A percentile compares a stretch with the other conserved stretches of the same genome.
Evolutionary conservation across 2,113 vertebrate genomes (phyloP).

Genomic region (Nipponia nippon): DNA sequence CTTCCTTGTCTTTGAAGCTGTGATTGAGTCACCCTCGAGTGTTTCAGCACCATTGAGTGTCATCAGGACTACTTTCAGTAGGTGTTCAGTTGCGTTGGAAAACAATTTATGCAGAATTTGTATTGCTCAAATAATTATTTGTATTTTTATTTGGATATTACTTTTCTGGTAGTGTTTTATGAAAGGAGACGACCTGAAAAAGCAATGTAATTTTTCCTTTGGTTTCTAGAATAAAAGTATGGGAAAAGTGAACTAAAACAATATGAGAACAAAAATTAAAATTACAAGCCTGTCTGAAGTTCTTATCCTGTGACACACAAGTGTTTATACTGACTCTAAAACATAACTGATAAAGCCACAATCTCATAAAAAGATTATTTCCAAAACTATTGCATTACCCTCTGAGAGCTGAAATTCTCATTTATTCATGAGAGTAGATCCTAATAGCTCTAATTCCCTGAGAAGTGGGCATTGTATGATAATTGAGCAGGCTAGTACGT

Average conservation of each 20-base stretch:
- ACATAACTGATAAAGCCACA: conserved; percentile 64
- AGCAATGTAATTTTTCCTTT: conserved; percentile 6
- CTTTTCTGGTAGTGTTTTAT: neutral
- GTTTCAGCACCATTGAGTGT: neutral
- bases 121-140: neutral
- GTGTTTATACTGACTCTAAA: conserved; percentile 57
- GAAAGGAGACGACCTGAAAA: neutral
- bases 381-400: conserved; percentile 63
- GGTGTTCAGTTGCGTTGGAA: neutral
- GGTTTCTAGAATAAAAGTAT: neutral
- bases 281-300: conserved; percentile 10
- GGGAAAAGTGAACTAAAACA: conserved; percentile 15
- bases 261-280: conserved; percentile 10
- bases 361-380: conserved; percentile 71
- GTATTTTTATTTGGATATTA: neutral
- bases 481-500: conserved; percentile 58
- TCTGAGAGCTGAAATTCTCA: conserved; percentile 64
- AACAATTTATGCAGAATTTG: neutral
- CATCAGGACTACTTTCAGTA: neutral
- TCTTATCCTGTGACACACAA: conserved; percentile 35
- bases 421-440: conserved; percentile 61
- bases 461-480: conserved; percentile 72
- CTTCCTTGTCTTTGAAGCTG: conserved; percentile 23
- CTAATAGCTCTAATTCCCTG: conserved; percentile 68
- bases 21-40: neutral